Evolutionary conservation across 2,797 vertebrate species (phyloP), one percentile per base, ranked within the genome.

Genomic region (Tokudaia muenninki): DNA sequence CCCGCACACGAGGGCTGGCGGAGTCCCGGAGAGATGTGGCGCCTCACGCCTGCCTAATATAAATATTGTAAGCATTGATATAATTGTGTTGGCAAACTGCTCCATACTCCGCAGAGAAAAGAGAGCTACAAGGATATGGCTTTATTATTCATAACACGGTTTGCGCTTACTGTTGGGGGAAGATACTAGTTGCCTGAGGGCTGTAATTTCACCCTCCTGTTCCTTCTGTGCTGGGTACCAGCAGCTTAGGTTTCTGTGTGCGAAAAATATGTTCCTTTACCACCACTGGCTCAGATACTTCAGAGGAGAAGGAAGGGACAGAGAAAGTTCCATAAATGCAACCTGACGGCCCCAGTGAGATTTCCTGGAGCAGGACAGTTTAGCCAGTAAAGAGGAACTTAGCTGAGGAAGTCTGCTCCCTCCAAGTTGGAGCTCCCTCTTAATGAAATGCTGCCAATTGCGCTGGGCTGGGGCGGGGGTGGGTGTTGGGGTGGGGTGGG

Each of bases 141-240:
- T 96, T 97, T 89, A 97, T 97, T 88, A 97, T 97, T 96, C 90
- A 79, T 79, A 78, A 94, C 87, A 59, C 0, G 11, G 79, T 74
- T 21, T 44, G 82, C 31, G 89, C 95, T 92, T 74, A 87, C 87
- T 70, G 34, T 41, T 29, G 77, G 94, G 59, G 87, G 79, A 77
- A 17, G 87, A 97, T 44, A 87, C 95, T 78, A 19, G 86, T 63
- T 44, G 96, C 83, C 93, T 75, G 92, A 0, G 0, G 92, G 92
- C 57, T 91, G 47, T 81, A 82, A 97, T 97, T 97, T 92, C 92
- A 78, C 72, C 80, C 88, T 13, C 44, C 0, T 17, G 7, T 24
- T 79, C 83, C 80, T 90, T 59, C 90, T n/a, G 87, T 24, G 41
- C 1, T 37, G 26, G 34, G 92, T 34, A 82, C 59, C n/a, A 34